These are phyloP conservation scores for Eclectus roratus DNA, from an alignment of 2,113 vertebrate species.

Conservation along the genomic window DNA sequence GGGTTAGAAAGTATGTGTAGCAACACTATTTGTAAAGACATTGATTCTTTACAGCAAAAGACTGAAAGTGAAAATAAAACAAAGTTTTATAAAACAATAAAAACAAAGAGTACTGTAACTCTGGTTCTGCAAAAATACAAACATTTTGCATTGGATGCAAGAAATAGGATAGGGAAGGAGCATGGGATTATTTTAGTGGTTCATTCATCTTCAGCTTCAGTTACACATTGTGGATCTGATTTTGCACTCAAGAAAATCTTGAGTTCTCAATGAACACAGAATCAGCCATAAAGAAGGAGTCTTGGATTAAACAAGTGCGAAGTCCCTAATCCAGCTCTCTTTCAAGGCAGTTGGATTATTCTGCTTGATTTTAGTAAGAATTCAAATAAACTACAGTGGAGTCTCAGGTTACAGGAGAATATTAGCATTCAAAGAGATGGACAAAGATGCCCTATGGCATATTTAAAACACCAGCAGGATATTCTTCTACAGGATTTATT, in stretches of 20 bases:
- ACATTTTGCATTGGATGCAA: accelerated
- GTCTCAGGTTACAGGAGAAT: background rate
- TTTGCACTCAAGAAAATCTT: background rate
- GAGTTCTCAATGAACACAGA: background rate
- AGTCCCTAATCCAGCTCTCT: background rate
- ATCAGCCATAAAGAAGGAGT: background rate
- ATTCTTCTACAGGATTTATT: background rate
- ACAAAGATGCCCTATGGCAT: background rate
- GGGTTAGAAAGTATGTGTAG: background rate
- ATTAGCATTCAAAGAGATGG: background rate
- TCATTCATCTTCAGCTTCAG: background rate
- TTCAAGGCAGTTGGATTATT: background rate
- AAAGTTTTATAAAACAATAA: background rate
- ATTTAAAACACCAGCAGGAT: background rate
- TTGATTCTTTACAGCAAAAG: background rate
- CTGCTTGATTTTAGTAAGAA: background rate
- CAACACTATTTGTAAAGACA: background rate
- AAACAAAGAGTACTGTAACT: background rate
- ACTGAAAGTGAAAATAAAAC: background rate
- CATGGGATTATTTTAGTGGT: background rate
- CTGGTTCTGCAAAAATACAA: background rate
- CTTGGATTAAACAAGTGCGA: background rate
- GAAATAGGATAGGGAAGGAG: background rate
- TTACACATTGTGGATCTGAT: background rate
- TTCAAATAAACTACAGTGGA: background rate